Percentiles rank a stretch among this genome's conserved stretches.
Conservation (phyloP, 2,797 vertebrate species). For the Gouania willdenowi region DNA sequence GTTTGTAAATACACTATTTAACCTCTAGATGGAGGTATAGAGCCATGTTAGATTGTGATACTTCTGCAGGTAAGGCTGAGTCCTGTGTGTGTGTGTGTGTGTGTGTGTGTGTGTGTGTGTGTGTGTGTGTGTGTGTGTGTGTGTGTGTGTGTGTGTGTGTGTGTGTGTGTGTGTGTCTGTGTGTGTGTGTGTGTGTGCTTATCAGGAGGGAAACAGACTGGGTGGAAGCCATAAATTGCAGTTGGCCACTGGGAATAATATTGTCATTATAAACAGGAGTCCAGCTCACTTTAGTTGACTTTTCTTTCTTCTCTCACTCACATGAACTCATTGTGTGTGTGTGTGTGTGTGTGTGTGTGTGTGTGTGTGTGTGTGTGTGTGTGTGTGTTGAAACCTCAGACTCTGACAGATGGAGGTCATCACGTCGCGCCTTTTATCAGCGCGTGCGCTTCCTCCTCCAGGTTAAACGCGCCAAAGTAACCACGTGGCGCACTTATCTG, state of each 20-base stretch:
- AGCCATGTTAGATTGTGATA: constrained; percentile 6
- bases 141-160: constrained; percentile 10
- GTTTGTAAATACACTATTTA: neutral
- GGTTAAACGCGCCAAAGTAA: constrained; percentile 65
- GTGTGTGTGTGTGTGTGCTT: constrained; percentile 43
- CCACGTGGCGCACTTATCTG: constrained; percentile 58
- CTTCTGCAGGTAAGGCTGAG: neutral
- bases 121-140: constrained; percentile 39
- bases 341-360: too few species aligned
- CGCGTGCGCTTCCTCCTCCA: constrained; percentile 40
- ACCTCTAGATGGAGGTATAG: constrained; percentile 52
- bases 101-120: neutral
- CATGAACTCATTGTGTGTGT: too few species aligned
- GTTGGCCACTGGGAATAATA: constrained; percentile 11
- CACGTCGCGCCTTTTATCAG: constrained; percentile 53
- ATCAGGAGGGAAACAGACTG: constrained; percentile 67
- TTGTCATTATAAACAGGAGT: constrained; percentile 33
- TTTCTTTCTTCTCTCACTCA: neutral
- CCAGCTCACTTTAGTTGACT: neutral
- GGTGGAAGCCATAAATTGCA: constrained; percentile 28
- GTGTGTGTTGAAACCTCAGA: constrained; percentile 48
- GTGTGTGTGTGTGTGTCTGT: neutral
- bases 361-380: too few species aligned
- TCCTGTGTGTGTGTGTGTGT: constrained; percentile 1
- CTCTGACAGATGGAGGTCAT: constrained; percentile 21